phyloP scores from a whole-genome alignment of 2,113 vertebrate species.

The Dicaeum eximium region DNA sequence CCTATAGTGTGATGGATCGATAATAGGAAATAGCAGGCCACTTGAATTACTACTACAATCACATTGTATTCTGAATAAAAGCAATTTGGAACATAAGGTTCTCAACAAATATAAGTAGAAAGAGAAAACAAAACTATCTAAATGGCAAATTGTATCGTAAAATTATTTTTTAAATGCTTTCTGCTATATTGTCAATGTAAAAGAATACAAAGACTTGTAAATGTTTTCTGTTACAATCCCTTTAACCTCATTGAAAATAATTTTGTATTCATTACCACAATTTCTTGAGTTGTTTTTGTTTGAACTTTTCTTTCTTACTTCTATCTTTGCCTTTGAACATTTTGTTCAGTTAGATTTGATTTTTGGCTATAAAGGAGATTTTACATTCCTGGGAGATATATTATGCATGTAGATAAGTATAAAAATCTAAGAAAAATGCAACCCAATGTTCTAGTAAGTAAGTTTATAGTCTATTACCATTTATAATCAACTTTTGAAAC shows the following conservation, averaged over 20 bases:
- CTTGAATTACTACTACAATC: not conserved
- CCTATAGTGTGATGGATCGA: not conserved
- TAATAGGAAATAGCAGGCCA: not conserved
- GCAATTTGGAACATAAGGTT: not conserved
- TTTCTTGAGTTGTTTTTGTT: not conserved
- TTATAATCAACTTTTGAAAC: not conserved
- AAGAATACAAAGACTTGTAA: not conserved
- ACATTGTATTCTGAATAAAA: not conserved
- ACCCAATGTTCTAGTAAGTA: not conserved
- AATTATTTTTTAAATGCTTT: not conserved
- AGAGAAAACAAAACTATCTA: not conserved
- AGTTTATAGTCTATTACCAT: not conserved
- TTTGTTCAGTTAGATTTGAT: not conserved
- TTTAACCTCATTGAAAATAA: not conserved
- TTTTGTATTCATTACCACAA: not conserved
- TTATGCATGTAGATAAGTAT: not conserved
- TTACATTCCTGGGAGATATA: not conserved
- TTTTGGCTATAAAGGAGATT: not conserved
- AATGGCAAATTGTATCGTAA: not conserved
- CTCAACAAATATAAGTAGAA: not conserved
- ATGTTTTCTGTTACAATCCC: not conserved
- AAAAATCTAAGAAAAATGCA: not conserved
- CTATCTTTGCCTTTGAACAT: not conserved
- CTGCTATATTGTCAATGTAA: not conserved
- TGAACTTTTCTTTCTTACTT: not conserved